These are phyloP conservation scores for Penaeus indicus DNA, from an alignment of 1,140 invertebrate species.

Conservation along the genomic window DNA sequence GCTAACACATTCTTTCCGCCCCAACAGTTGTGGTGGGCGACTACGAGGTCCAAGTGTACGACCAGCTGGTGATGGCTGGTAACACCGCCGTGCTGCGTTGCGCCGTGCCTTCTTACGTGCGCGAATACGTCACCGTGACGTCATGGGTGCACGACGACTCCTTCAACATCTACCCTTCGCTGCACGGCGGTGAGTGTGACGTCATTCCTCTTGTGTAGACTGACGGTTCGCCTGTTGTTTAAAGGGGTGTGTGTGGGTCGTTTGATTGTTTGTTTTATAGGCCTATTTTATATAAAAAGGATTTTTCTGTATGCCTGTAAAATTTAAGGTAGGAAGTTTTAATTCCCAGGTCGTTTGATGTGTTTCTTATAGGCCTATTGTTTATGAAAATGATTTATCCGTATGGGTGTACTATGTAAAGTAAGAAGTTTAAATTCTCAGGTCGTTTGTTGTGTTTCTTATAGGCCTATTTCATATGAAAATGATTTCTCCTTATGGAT, in stretches of 20 bases:
- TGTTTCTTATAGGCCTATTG: no score
- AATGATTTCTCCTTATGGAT: no score
- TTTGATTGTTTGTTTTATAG: no score
- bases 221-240: no score
- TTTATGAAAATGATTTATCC: background rate
- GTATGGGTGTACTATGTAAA: background rate
- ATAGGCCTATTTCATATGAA: background rate
- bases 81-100: constrained; percentile 80
- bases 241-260: no score
- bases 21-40: constrained; percentile 46
- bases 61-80: constrained; percentile 49
- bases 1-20: background rate
- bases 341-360: no score
- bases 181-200: constrained; percentile 78
- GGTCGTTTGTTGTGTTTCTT: background rate
- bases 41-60: constrained; percentile 50
- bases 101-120: constrained; percentile 83
- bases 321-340: no score
- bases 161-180: constrained; percentile 82
- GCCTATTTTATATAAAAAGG: no score
- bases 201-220: no score
- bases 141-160: constrained; percentile 85
- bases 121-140: constrained; percentile 85
- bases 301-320: no score
- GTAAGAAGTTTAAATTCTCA: background rate